phyloP scores from a whole-genome alignment of 2,888 invertebrate genomes.

The Ornithoptera priamus region DNA sequence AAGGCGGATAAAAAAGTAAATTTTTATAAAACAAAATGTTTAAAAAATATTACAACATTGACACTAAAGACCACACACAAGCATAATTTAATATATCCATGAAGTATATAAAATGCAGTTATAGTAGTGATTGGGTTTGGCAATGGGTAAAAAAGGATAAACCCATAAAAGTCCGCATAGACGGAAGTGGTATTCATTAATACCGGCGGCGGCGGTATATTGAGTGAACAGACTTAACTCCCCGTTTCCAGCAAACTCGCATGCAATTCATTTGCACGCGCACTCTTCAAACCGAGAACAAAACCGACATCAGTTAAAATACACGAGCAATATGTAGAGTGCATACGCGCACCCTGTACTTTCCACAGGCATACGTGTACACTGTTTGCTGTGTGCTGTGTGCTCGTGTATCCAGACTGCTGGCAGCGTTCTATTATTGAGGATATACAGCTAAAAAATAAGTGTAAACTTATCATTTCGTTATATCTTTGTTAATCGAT shows the following conservation, averaged over 20 bases:
- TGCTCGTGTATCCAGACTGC: no score
- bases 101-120: not conserved
- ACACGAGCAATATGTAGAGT: conserved; percentile 22
- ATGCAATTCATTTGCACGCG: conserved; percentile 30
- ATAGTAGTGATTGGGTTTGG: not conserved
- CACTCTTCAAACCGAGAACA: conserved; percentile 26
- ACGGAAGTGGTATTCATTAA: conserved; percentile 25
- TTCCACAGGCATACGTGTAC: no score
- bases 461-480: no score
- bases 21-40: no score
- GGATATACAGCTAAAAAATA: no score
- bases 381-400: no score
- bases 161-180: conserved; percentile 19
- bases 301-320: conserved; percentile 26
- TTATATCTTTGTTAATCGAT: no score
- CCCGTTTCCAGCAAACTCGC: conserved; percentile 25
- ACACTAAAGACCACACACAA: no score
- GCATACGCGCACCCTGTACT: not conserved
- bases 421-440: no score
- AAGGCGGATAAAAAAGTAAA: no score
- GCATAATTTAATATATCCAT: not conserved
- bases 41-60: no score
- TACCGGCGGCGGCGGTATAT: conserved; percentile 18
- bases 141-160: conserved; percentile 16
- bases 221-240: conserved; percentile 24